Percentiles rank a stretch among this genome's conserved stretches.
Evolutionary conservation across 2,113 vertebrate genomes (phyloP).

Genomic region (Cyprinodon tularosa): DNA sequence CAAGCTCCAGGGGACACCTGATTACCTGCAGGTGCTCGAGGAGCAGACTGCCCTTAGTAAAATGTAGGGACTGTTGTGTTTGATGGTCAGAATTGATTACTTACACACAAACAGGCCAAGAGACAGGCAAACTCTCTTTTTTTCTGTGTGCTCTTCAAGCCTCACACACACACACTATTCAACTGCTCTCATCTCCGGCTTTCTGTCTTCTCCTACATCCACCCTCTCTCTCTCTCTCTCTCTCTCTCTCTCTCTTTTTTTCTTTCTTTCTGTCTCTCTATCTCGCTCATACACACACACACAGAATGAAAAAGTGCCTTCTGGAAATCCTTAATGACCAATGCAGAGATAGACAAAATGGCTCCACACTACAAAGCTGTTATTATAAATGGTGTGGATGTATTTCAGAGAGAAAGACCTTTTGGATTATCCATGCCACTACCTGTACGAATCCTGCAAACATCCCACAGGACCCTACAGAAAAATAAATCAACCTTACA

Average conservation of each 20-base stretch:
- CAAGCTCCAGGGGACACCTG: conserved; percentile 96
- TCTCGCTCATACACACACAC: conserved; percentile 33
- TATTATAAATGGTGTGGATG: conserved; percentile 70
- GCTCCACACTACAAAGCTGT: conserved; percentile 73
- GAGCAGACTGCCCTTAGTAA: conserved; percentile 93
- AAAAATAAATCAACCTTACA: conserved; percentile 63
- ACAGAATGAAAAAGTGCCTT: conserved; percentile 92
- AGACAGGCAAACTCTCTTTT: conserved; percentile 54
- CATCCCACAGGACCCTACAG: conserved; percentile 65
- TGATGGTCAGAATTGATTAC: conserved; percentile 59
- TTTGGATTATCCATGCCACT: conserved; percentile 68
- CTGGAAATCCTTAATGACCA: conserved; percentile 91
- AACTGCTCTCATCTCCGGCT: conserved; percentile 22
- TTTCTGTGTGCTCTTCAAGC: conserved; percentile 28
- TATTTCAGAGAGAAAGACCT: conserved; percentile 66
- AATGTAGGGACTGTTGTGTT: conserved; percentile 67
- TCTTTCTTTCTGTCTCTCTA: too few species aligned
- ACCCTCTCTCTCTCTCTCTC: conserved; percentile 10
- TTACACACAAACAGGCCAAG: conserved; percentile 39
- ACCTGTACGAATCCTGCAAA: conserved; percentile 61
- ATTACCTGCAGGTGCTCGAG: conserved; percentile 99
- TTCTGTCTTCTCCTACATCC: conserved; percentile 37
- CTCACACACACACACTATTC: conserved; percentile 14
- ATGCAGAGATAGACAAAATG: conserved; percentile 90
- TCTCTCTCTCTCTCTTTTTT: not conserved